These are phyloP conservation scores for Ardeotis arabs DNA, from an alignment of 2,113 vertebrate species.

Conservation along the genomic window DNA sequence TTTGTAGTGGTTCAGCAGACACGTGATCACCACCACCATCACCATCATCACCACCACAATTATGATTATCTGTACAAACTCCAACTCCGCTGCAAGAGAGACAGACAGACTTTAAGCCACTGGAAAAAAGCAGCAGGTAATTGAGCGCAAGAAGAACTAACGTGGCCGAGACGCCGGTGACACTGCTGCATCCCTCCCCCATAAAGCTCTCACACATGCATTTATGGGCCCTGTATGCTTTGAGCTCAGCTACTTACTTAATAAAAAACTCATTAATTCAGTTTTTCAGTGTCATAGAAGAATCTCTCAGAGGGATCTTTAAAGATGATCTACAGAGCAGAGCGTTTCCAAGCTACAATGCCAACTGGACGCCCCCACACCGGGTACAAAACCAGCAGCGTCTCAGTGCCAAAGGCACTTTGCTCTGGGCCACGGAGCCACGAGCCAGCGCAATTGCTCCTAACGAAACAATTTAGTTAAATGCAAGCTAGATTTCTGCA, in stretches of 20 bases:
- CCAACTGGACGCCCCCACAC: background rate
- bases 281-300: background rate
- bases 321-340: background rate
- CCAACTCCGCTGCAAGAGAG: slow-evolving; percentile 88
- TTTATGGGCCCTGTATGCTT: background rate
- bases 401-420: background rate
- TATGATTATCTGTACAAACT: slow-evolving; percentile 97
- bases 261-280: background rate
- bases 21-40: slow-evolving; percentile 97
- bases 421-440: fast-evolving
- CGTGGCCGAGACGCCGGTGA: background rate
- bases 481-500: background rate
- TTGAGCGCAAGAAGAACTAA: background rate
- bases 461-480: background rate
- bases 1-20: slow-evolving; percentile 94
- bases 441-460: fast-evolving
- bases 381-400: background rate
- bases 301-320: background rate
- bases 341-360: background rate
- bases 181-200: background rate
- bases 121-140: background rate
- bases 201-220: background rate
- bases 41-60: slow-evolving; percentile 98
- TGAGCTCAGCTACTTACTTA: background rate
- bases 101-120: slow-evolving; percentile 21